phyloP scores from a whole-genome alignment of 2,113 vertebrate genomes.

The Equus quagga region DNA sequence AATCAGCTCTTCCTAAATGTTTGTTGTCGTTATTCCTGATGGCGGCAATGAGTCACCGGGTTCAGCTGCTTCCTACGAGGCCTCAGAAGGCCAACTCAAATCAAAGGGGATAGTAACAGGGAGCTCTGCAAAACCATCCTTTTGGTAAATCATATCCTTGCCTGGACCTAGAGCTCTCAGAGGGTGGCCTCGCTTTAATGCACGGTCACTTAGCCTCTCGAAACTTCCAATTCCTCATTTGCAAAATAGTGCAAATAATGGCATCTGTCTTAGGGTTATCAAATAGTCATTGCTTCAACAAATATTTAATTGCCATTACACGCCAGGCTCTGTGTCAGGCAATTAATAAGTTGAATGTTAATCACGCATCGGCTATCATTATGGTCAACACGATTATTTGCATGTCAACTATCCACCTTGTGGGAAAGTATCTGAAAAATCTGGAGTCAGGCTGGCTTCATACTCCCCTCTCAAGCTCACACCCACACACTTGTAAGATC shows the following conservation, averaged over 20 bases:
- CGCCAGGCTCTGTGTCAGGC: not conserved
- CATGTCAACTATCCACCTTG: not conserved
- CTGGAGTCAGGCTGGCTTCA: not conserved
- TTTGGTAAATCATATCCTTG: not conserved
- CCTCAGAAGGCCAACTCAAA: not conserved
- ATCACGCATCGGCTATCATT: not conserved
- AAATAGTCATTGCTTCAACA: not conserved
- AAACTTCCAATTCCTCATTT: not conserved
- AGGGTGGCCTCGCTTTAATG: not conserved
- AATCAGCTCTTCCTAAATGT: slow-evolving; percentile 44
- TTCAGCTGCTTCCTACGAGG: not conserved
- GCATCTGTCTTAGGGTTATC: not conserved
- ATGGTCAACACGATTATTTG: not conserved
- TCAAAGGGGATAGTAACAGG: not conserved
- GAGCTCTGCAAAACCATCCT: not conserved
- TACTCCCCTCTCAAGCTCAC: not conserved
- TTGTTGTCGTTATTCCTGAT: slow-evolving; percentile 44
- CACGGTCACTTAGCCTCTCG: not conserved
- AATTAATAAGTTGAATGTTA: slow-evolving; percentile 16
- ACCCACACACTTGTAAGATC: no score
- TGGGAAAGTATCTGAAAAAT: not conserved
- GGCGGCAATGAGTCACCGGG: not conserved
- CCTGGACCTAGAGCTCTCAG: not conserved
- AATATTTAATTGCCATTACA: not conserved
- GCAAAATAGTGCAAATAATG: not conserved